Evolutionary conservation across 2,113 vertebrate genomes (phyloP).

Genomic region (Peucedramus taeniatus): DNA sequence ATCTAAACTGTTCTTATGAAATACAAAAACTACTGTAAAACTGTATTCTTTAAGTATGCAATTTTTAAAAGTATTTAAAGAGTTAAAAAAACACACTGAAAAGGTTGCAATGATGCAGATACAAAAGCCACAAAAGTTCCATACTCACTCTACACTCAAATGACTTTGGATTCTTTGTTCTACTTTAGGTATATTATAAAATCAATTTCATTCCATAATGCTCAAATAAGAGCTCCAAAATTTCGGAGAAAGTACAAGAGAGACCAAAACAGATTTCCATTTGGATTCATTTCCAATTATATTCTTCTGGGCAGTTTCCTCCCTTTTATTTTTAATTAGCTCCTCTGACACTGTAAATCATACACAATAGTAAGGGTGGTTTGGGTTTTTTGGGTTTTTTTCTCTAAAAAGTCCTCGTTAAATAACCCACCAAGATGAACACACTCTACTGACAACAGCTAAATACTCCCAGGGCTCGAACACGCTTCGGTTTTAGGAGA

Average conservation of each 20-base stretch:
- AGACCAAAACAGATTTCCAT: neutral
- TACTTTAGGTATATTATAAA: neutral
- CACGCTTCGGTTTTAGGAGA: neutral
- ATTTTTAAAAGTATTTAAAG: neutral
- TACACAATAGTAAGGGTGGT: neutral
- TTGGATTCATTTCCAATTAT: neutral
- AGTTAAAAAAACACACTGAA: neutral
- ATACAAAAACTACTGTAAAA: neutral
- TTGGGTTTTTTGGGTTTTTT: neutral
- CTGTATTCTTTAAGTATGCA: neutral
- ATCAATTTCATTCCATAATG: neutral
- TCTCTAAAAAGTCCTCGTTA: neutral
- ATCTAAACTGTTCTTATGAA: neutral
- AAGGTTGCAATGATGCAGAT: neutral
- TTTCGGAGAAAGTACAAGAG: neutral
- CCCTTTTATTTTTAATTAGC: constrained; percentile 44
- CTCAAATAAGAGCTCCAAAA: neutral
- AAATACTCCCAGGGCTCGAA: neutral
- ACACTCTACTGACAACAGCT: neutral
- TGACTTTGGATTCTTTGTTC: neutral
- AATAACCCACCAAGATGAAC: neutral
- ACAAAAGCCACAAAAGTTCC: neutral
- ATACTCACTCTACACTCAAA: neutral
- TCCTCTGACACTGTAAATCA: constrained; percentile 4
- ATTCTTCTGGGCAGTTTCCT: neutral